A percentile compares a stretch with the other conserved stretches of the same genome.
These are phyloP conservation scores for Drosophila watanabei DNA, from an alignment of 1,140 invertebrate species.

Conservation along the genomic window DNA sequence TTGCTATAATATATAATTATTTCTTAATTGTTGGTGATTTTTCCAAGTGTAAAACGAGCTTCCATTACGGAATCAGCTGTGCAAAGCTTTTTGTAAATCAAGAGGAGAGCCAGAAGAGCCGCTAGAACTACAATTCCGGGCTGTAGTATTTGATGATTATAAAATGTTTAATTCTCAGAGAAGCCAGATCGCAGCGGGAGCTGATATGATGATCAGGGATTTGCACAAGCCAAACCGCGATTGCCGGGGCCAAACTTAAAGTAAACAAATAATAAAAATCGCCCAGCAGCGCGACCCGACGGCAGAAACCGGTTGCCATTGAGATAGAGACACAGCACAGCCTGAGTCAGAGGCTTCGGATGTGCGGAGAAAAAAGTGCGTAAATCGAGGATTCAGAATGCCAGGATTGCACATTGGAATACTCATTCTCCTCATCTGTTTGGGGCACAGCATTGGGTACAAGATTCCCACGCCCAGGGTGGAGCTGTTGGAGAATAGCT, in stretches of 20 bases:
- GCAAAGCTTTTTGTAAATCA: constrained; percentile 1
- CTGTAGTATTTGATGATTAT: background rate
- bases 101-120: background rate
- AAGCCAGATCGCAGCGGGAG: constrained; percentile 12
- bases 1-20: background rate
- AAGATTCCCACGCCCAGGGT: constrained; percentile 59
- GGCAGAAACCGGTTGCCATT: constrained; percentile 13
- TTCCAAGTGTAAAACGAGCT: constrained; percentile 14
- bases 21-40: background rate
- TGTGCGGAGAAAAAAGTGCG: constrained; percentile 2
- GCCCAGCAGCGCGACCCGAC: background rate
- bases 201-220: constrained; percentile 28
- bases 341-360: constrained; percentile 42
- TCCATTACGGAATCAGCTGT: constrained; percentile 37
- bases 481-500: constrained; percentile 59
- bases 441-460: constrained; percentile 26
- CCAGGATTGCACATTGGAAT: constrained; percentile 26
- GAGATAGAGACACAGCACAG: constrained; percentile 25
- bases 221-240: constrained; percentile 12
- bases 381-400: constrained; percentile 15
- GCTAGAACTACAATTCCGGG: background rate
- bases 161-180: constrained; percentile 19
- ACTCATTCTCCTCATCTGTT: background rate
- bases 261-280: constrained; percentile 33
- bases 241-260: constrained; percentile 31